phyloP scores from a whole-genome alignment of 2,113 vertebrate genomes.

The Poeciliopsis retropinna region DNA sequence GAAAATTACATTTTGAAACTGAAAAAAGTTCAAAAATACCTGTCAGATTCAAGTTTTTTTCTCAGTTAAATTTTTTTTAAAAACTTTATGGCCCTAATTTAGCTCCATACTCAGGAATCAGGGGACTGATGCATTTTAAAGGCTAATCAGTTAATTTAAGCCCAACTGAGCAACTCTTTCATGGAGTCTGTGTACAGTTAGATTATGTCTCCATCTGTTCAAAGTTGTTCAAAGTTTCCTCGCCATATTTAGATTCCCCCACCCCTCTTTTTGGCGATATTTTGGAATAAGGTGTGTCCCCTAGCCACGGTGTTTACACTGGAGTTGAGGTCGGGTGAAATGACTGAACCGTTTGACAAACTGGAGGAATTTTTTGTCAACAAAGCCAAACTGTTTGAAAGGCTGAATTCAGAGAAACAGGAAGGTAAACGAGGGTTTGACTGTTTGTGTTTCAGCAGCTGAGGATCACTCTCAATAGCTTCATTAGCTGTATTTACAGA shows the following conservation, averaged over 20 bases:
- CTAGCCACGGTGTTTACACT: constrained; percentile 29
- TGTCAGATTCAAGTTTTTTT: no score
- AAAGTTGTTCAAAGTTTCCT: constrained; percentile 20
- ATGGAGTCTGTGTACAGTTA: background rate
- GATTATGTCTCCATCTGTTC: constrained; percentile 3
- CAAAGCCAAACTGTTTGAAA: constrained; percentile 5
- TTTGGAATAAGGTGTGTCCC: constrained; percentile 31
- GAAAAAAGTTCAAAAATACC: no score
- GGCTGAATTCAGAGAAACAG: background rate
- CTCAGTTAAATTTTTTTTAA: no score
- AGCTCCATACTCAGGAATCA: background rate
- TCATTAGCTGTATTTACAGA: background rate
- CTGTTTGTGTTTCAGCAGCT: background rate
- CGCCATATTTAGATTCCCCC: constrained; percentile 23
- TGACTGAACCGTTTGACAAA: constrained; percentile 16
- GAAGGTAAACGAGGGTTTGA: background rate
- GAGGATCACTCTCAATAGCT: background rate
- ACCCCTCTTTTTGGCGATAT: constrained; percentile 22
- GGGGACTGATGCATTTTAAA: background rate
- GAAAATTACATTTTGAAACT: no score
- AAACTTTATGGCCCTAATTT: no score
- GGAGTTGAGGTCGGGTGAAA: background rate
- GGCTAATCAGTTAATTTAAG: constrained; percentile 42
- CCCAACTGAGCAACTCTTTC: constrained; percentile 14
- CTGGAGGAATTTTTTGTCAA: constrained; percentile 9